phyloP scores from a whole-genome alignment of 2,113 vertebrate genomes.

The Oostethus manadensis region DNA sequence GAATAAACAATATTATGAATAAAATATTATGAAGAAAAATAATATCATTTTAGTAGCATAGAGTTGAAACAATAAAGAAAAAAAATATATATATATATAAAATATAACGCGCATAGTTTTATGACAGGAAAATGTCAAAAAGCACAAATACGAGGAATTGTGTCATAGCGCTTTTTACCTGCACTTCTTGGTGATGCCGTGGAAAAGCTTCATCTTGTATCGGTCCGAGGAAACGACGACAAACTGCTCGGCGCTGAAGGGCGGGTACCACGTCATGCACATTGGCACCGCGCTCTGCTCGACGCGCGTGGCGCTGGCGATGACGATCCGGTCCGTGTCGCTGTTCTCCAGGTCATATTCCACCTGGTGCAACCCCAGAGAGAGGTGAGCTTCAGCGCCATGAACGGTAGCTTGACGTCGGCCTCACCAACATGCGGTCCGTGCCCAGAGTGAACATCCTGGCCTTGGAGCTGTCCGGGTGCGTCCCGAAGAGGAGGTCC shows the following conservation, averaged over 20 bases:
- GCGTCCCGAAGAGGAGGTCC: constrained; percentile 83
- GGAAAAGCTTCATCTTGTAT: constrained; percentile 91
- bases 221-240: constrained; percentile 78
- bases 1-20: too few species aligned
- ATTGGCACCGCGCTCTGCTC: constrained; percentile 79
- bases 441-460: constrained; percentile 86
- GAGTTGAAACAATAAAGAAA: too few species aligned
- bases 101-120: too few species aligned
- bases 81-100: too few species aligned
- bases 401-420: too few species aligned
- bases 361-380: constrained; percentile 73
- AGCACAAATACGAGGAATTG: too few species aligned
- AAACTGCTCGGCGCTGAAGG: constrained; percentile 78
- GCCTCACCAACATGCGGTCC: constrained; percentile 81
- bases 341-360: constrained; percentile 84
- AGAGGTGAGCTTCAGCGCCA: background rate
- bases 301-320: constrained; percentile 70
- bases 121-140: too few species aligned
- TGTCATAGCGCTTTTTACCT: constrained; percentile 67
- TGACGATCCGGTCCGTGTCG: constrained; percentile 64
- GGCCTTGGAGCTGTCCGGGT: constrained; percentile 73
- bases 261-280: constrained; percentile 88
- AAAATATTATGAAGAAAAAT: too few species aligned
- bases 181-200: constrained; percentile 85
- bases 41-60: too few species aligned